Conservation (phyloP, 2,888 invertebrate species). For the Lycocerus yunnanus region DNA sequence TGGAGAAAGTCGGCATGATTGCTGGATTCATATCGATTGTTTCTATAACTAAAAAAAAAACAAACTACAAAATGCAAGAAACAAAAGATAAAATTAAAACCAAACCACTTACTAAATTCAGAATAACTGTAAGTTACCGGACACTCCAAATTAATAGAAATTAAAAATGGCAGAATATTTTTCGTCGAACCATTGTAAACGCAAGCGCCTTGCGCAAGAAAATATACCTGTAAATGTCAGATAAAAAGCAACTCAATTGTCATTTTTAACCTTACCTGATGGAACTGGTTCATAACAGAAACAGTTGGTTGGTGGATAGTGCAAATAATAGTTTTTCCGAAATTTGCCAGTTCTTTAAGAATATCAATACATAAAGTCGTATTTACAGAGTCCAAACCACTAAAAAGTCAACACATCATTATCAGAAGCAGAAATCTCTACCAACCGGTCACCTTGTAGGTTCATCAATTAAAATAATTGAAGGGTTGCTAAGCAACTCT, state of each 20-base stretch:
- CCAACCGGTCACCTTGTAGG: not conserved
- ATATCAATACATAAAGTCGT: slow-evolving; percentile 73
- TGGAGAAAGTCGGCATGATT: slow-evolving; percentile 45
- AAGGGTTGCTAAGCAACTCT: not conserved
- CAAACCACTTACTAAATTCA: slow-evolving; percentile 63
- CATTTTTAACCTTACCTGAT: not conserved
- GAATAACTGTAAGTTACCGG: slow-evolving; percentile 81
- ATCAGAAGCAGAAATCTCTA: not conserved
- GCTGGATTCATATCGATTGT: slow-evolving; percentile 48
- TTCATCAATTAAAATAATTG: not conserved
- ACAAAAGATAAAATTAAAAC: not conserved
- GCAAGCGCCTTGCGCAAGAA: slow-evolving; percentile 66
- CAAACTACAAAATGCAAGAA: not conserved
- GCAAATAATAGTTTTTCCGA: slow-evolving; percentile 76
- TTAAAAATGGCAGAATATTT: slow-evolving; percentile 70
- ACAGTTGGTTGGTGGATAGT: slow-evolving; percentile 83
- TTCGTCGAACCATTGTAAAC: slow-evolving; percentile 70
- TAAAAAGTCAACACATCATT: slow-evolving; percentile 45
- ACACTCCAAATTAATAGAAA: slow-evolving; percentile 67
- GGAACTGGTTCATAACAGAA: slow-evolving; percentile 49
- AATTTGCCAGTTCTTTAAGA: slow-evolving; percentile 68
- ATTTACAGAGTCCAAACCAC: slow-evolving; percentile 75
- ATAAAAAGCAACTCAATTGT: not conserved
- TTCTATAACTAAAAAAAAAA: slow-evolving; percentile 54
- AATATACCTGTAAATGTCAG: slow-evolving; percentile 45